These are phyloP conservation scores for Sylvietta virens DNA, from an alignment of 2,113 vertebrate species.

Conservation along the genomic window DNA sequence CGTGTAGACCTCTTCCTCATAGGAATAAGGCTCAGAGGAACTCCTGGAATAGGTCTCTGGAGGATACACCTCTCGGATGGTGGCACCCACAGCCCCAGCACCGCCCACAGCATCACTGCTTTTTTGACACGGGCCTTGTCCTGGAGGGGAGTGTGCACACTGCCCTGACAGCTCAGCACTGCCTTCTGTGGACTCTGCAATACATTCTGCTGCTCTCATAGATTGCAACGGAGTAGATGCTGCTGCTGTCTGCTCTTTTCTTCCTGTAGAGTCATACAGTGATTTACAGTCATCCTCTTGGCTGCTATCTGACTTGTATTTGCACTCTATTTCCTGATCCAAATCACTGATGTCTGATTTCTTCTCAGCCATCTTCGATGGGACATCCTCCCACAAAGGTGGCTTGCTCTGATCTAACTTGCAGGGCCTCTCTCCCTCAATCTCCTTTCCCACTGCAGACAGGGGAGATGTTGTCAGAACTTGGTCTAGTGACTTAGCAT, in stretches of 20 bases:
- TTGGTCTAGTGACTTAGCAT: conserved; percentile 9
- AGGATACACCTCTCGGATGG: conserved; percentile 55
- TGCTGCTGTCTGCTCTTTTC: neutral
- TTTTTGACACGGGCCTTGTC: neutral
- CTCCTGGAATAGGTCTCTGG: neutral
- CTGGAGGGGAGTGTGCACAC: neutral
- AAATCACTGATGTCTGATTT: neutral
- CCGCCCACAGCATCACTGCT: neutral
- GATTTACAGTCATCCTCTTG: neutral
- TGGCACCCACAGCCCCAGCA: conserved; percentile 50
- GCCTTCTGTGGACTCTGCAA: neutral
- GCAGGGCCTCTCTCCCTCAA: neutral
- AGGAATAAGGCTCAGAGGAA: neutral
- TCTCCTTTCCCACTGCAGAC: neutral
- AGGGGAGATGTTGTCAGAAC: neutral
- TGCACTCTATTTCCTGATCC: neutral
- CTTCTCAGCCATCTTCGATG: neutral
- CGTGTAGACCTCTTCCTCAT: conserved; percentile 50
- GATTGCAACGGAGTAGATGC: neutral
- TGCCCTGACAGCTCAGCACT: neutral
- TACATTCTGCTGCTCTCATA: neutral
- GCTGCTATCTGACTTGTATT: neutral
- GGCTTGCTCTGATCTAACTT: neutral
- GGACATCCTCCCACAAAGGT: conserved; percentile 6
- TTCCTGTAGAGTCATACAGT: neutral